These are phyloP conservation scores for Tricholauxania praeusta DNA, from an alignment of 2,888 invertebrate species.

Conservation along the genomic window DNA sequence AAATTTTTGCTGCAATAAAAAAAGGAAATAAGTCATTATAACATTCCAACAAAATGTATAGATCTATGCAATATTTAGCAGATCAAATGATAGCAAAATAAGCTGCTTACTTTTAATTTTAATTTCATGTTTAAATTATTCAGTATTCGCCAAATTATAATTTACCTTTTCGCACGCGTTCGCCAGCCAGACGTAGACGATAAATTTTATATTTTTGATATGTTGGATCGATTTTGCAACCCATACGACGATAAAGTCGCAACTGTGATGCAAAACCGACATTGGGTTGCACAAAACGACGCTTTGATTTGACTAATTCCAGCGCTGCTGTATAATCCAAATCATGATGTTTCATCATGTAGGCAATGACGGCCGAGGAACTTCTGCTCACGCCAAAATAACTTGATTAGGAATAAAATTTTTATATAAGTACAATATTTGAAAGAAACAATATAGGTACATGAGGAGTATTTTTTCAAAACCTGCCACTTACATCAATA, in stretches of 20 bases:
- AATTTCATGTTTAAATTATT: background rate
- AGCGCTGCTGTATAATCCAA: constrained; percentile 80
- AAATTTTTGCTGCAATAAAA: constrained; percentile 76
- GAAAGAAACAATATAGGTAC: background rate
- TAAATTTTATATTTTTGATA: constrained; percentile 81
- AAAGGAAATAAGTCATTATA: constrained; percentile 10
- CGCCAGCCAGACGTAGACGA: constrained; percentile 82
- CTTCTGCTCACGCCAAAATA: constrained; percentile 93
- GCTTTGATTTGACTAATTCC: constrained; percentile 76
- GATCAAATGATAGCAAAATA: constrained; percentile 2
- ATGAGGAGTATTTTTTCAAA: no score
- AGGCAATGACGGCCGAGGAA: constrained; percentile 87
- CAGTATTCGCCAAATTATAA: no score
- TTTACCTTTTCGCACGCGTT: constrained; percentile 80
- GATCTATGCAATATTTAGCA: background rate
- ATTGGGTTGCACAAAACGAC: constrained; percentile 83
- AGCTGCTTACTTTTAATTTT: background rate
- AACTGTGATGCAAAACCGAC: constrained; percentile 84
- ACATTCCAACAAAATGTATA: background rate
- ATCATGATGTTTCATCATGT: constrained; percentile 87
- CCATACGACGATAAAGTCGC: constrained; percentile 84
- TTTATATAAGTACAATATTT: background rate
- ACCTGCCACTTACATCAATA: no score
- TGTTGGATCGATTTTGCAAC: constrained; percentile 76
- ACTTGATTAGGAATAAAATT: constrained; percentile 66